Base-by-base conservation (phyloP, 1,140 invertebrate genomes). In the Meloidogyne chitwoodi region DNA sequence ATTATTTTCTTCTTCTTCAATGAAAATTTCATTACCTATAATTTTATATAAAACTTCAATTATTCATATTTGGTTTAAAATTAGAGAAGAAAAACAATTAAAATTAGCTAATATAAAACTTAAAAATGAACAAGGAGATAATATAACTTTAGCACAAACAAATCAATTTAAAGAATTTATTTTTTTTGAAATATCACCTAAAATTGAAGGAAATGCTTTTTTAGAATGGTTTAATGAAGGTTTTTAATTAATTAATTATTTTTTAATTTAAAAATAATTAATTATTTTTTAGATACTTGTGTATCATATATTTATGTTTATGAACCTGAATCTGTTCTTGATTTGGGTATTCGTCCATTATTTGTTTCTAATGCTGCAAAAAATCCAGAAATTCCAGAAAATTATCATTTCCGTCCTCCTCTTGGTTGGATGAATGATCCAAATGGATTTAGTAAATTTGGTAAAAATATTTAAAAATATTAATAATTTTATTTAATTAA, bases 351-450 rank as follows among this genome's bases (percentile, higher is more conserved):
- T 26, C 38, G 75, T 27, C 65, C 67, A 29, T 48, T 26, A 67
- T 76, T 68, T 26, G n/a, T 74, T 63, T 0, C 75, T 8, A 44
- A 67, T 31, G 68, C 44, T 0, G 75, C 75, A 24, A 56, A 61
- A 14, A 70, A 41, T 74, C 66, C 67, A 38, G 67, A 74, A 44
- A 41, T 72, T 62, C 48, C 27, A 14, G 75, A 76, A 34, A 56
- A 68, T n/a, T 76, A 76, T 64, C 75, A 76, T 63, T 76, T 76
- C 41, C 68, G 75, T 5, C 75, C 75, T 64, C 75, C 75, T 34
- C 27, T 74, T 41, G 75, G 75, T 0, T 76, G 75, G 75, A 76
- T 76, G 75, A 76, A 76, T 63, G 75, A 76, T 56, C 75, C 75
- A n/a, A 76, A 76, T 74, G 75, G 75, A 26, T 75, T 73, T 48